A percentile compares a stretch with the other conserved stretches of the same genome.
phyloP scores from a whole-genome alignment of 2,888 invertebrate species.

The Volucella inanis region DNA sequence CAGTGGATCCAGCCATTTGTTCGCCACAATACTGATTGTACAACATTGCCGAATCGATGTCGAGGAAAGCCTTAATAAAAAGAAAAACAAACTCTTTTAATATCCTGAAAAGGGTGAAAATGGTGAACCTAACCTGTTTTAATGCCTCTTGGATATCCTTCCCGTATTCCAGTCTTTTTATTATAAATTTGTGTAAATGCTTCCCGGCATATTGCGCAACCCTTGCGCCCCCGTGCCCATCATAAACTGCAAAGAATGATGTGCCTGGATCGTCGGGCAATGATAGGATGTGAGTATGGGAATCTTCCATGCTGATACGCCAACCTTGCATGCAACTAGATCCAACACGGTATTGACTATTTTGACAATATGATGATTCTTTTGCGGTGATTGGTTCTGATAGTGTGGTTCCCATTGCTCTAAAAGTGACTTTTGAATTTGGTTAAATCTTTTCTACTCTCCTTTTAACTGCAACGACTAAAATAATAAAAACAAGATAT shows the following conservation, averaged over 20 bases:
- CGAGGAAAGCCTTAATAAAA: conserved; percentile 89
- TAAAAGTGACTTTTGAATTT: conserved; percentile 34
- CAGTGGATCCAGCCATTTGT: conserved; percentile 97
- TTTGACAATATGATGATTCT: conserved; percentile 91
- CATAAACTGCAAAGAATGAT: conserved; percentile 98
- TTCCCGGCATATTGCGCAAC: conserved; percentile 97
- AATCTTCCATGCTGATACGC: conserved; percentile 99
- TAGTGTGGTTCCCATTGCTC: conserved; percentile 96
- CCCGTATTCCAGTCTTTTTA: conserved; percentile 91
- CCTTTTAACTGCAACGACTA: conserved; percentile 47
- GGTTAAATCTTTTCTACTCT: not conserved
- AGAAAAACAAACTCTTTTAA: conserved; percentile 9
- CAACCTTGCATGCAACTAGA: conserved; percentile 99
- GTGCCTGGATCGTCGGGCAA: conserved; percentile 96
- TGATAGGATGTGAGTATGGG: conserved; percentile 97
- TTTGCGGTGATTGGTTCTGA: conserved; percentile 97
- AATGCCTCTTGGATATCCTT: conserved; percentile 93
- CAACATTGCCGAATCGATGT: conserved; percentile 96
- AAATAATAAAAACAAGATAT: conserved; percentile 38
- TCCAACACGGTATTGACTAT: conserved; percentile 89
- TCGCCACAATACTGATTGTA: conserved; percentile 93
- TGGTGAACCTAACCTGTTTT: conserved; percentile 85
- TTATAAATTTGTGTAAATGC: conserved; percentile 96
- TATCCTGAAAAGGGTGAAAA: not conserved
- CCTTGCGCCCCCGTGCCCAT: conserved; percentile 88